Percentiles rank a stretch among this genome's conserved stretches.
phyloP scores from a whole-genome alignment of 2,797 vertebrate species.

The Amniataba percoides region DNA sequence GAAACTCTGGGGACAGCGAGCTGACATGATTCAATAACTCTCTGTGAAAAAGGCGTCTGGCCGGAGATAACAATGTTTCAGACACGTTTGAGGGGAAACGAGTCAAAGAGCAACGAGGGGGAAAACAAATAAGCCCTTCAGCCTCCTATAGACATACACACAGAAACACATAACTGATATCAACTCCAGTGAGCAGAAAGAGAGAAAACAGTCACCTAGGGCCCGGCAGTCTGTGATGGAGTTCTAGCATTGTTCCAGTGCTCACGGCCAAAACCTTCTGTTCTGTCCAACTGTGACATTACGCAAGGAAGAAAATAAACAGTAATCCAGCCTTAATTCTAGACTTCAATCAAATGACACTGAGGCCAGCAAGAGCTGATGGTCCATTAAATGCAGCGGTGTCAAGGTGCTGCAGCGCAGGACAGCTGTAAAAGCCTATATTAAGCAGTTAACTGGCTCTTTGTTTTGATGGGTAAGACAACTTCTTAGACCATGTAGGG shows the following conservation, averaged over 20 bases:
- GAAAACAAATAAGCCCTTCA: constrained; percentile 81
- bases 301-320: constrained; percentile 66
- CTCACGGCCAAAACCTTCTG: constrained; percentile 60
- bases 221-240: constrained; percentile 62
- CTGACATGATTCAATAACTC: constrained; percentile 85
- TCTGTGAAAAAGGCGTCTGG: constrained; percentile 76
- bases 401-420: constrained; percentile 54
- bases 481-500: constrained; percentile 41
- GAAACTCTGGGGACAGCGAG: constrained; percentile 79
- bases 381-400: constrained; percentile 55
- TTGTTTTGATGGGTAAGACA: constrained; percentile 52
- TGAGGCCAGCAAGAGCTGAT: constrained; percentile 55
- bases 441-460: constrained; percentile 49
- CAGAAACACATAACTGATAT: constrained; percentile 71
- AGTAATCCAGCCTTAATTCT: constrained; percentile 64
- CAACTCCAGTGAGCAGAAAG: constrained; percentile 72
- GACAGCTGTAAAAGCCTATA: constrained; percentile 38
- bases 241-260: constrained; percentile 58
- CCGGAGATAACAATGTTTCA: constrained; percentile 79
- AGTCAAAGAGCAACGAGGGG: constrained; percentile 82
- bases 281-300: constrained; percentile 72
- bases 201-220: constrained; percentile 68
- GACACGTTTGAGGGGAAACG: constrained; percentile 74
- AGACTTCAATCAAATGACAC: constrained; percentile 70
- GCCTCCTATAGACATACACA: constrained; percentile 71